phyloP scores from a whole-genome alignment of 2,797 vertebrate genomes.

The Babyrousa celebensis region DNA sequence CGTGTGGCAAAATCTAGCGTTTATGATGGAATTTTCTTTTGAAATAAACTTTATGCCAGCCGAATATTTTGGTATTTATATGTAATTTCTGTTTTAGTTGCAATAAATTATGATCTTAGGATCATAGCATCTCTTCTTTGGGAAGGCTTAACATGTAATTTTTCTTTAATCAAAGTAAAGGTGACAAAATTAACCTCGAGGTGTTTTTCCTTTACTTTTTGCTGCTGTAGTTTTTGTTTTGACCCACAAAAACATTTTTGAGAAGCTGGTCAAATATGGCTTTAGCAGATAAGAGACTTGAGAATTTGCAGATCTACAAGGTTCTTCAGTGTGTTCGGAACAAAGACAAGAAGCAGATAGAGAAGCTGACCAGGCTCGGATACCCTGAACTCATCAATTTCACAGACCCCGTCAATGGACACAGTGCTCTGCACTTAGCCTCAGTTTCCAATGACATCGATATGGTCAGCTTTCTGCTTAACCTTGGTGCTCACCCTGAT shows the following conservation, averaged over 20 bases:
- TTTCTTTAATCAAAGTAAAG: slow-evolving; percentile 19
- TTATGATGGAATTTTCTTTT: slow-evolving; percentile 9
- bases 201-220: slow-evolving; percentile 10
- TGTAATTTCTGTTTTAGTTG: slow-evolving; percentile 22
- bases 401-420: slow-evolving; percentile 94
- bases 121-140: slow-evolving; percentile 20
- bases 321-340: slow-evolving; percentile 94
- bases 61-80: slow-evolving; percentile 51
- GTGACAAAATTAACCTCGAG: slow-evolving; percentile 31
- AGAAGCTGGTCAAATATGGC: slow-evolving; percentile 84
- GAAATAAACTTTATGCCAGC: slow-evolving; percentile 21
- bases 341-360: slow-evolving; percentile 92
- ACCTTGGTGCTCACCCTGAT: slow-evolving; percentile 93
- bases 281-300: slow-evolving; percentile 91
- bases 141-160: slow-evolving; percentile 1
- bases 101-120: slow-evolving; percentile 19
- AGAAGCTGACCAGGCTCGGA: slow-evolving; percentile 93
- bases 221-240: slow-evolving; percentile 55
- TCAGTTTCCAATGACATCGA: slow-evolving; percentile 93
- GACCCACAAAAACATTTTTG: slow-evolving; percentile 80
- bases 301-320: slow-evolving; percentile 95
- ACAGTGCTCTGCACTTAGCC: slow-evolving; percentile 94
- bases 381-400: slow-evolving; percentile 95
- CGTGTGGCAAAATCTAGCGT: not conserved
- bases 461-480: slow-evolving; percentile 94